phyloP scores from a whole-genome alignment of 1,140 invertebrate species.

The Phortica variegata region DNA sequence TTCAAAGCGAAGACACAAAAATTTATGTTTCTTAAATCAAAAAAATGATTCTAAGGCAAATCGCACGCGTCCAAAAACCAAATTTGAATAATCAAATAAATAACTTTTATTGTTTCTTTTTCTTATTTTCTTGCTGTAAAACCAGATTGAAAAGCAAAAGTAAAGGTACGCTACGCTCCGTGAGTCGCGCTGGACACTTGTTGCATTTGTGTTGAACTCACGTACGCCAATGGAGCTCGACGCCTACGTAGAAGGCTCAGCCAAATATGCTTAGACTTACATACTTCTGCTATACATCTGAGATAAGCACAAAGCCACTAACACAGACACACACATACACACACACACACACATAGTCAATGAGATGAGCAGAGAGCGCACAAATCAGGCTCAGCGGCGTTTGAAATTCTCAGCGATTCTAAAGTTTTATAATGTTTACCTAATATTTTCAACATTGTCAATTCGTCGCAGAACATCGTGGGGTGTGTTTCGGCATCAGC shows the following conservation, averaged over 20 bases:
- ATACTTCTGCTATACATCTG: too few relatives aligned
- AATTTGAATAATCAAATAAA: slow-evolving; percentile 1
- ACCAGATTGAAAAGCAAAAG: too few relatives aligned
- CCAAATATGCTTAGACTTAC: too few relatives aligned
- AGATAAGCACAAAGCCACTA: too few relatives aligned
- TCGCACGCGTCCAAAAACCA: background rate
- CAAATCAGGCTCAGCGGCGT: slow-evolving; percentile 6
- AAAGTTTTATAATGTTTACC: slow-evolving; percentile 57
- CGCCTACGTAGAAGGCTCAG: too few relatives aligned
- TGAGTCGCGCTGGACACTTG: too few relatives aligned
- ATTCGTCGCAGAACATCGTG: slow-evolving; percentile 51
- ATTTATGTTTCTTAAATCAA: too few relatives aligned
- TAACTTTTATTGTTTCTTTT: background rate
- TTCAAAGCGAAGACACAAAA: too few relatives aligned
- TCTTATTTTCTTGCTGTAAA: background rate
- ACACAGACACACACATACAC: slow-evolving; percentile 9
- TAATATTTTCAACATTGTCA: slow-evolving; percentile 55
- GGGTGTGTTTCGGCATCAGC: slow-evolving; percentile 50
- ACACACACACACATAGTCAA: slow-evolving; percentile 1
- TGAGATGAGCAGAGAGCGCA: background rate
- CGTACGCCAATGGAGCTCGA: too few relatives aligned
- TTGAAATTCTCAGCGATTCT: slow-evolving; percentile 26
- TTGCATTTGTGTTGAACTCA: too few relatives aligned
- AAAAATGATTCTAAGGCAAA: too few relatives aligned
- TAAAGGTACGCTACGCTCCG: too few relatives aligned